Base-by-base conservation (phyloP, 2,888 invertebrate species). In the Petrolisthes manimaculis region DNA sequence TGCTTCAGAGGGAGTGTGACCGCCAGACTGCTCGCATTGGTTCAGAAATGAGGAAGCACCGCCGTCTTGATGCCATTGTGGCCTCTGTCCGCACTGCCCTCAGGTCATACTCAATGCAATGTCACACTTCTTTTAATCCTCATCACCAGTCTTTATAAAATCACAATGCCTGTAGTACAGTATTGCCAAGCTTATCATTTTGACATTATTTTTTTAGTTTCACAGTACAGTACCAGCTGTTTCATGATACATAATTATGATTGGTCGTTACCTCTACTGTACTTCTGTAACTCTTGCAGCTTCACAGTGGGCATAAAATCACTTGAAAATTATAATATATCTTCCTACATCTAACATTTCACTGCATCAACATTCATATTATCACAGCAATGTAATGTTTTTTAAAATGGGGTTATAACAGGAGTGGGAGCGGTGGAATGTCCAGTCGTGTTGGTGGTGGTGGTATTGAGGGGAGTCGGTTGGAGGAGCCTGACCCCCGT, bases 1-100 rank as follows among this genome's bases (percentile, higher is more conserved):
- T 96, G 91, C 93, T 98, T 80, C 97, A 97, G 92, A 94, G 94
- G 90, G 96, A 96, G 93, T 97, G 97, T 92, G 97, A 98, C 93
- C 92, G 94, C 86, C 95, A 95, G 92, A 92, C 94, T 0, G 93
- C 93, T 51, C 92, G 93, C 90, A 95, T 97, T 83, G 92, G 97
- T 84, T 93, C 94, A 71, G 96, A 97, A 92, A 97, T 97, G 93
- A 95, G 95, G 92, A 95, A 95, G 92, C 94, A 95, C 86, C 94
- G 97, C 84, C 95, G 95, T 91, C 94, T 94, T 91, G 93, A 93
- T 67, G 94, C 94, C 89, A 95, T 95, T 92, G 94, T 95, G 18
- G 94, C 94, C 89, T 94, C 94, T 90, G 95, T 96, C 53, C 95
- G 95, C 88, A 95, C 95, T 81, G 93, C 94, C 85, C 94, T 94